phyloP scores from a whole-genome alignment of 2,888 invertebrate species.

The Stenichneumon culpator region DNA sequence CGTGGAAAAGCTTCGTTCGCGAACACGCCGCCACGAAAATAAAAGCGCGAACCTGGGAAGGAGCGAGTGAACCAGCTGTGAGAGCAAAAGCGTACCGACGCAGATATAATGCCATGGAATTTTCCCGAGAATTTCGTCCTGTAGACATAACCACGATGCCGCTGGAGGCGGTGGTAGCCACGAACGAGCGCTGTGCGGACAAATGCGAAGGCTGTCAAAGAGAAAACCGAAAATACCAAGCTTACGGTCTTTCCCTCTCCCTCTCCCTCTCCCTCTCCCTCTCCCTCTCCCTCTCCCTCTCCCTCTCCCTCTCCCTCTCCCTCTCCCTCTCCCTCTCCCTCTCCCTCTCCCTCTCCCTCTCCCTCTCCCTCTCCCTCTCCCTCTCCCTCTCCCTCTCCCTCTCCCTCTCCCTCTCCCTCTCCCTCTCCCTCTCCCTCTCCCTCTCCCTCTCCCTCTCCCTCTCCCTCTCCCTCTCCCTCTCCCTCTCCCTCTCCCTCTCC shows the following conservation, averaged over 20 bases:
- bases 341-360: neutral
- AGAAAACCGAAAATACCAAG: slow-evolving; percentile 45
- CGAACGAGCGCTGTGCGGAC: slow-evolving; percentile 27
- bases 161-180: slow-evolving; percentile 25
- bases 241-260: neutral
- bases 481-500: neutral
- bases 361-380: neutral
- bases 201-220: slow-evolving; percentile 33
- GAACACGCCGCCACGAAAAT: slow-evolving; percentile 1
- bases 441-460: neutral
- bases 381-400: neutral
- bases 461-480: neutral
- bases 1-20: slow-evolving; percentile 51
- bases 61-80: slow-evolving; percentile 45
- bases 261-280: neutral
- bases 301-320: neutral
- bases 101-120: slow-evolving; percentile 51
- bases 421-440: neutral
- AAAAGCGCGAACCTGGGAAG: slow-evolving; percentile 33
- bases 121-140: slow-evolving; percentile 52
- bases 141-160: slow-evolving; percentile 43
- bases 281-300: neutral
- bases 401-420: neutral
- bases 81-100: slow-evolving; percentile 40
- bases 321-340: neutral